Base-by-base conservation (phyloP, 2,888 invertebrate genomes). In the Drosophila anceps region DNA sequence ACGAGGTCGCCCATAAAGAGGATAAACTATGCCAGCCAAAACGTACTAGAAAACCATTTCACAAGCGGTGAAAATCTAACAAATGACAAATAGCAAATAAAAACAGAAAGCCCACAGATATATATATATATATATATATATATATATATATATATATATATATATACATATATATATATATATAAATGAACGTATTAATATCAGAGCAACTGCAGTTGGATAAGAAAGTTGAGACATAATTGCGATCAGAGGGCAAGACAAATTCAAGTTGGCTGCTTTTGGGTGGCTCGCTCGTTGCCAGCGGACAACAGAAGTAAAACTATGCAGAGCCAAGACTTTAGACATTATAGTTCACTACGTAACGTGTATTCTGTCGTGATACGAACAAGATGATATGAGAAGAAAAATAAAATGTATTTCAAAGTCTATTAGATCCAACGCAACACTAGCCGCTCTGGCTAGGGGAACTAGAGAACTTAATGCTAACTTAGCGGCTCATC, bases 401-500 rank as follows among this genome's bases (percentile, higher is more conserved):
- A 20, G 6, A 43, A 20, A 20, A 4, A 44, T 13, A 20, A 43
- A 43, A 20, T 12, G 18, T 43, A 43, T 20, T 33, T 33, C 33
- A 27, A 33, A 33, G 4, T 20, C n/a, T 18, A 33, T 51, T 33
- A 20, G 31, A 20, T 6, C 15, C 8, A 15, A 33, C 33, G 31
- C 57, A 20, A 43, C 57, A 24, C 10, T n/a, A 43, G 31, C n/a
- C n/a, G n/a, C 20, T 43, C 20, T 20, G 20, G 29, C 13, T 27
- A 35, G 48, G 29, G 29, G 33, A 29, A 33, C 44, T 44, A 29
- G 13, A 24, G 24, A 24, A 24, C 33, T 20, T 57, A 48, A 37
- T 46, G 54, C 46, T 60, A 63, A 67, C 51, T 68, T 73, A 72
- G 68, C 71, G 75, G 65, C 76, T 78, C 78, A 78, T 75, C 76